Evolutionary conservation across 2,888 invertebrate species (phyloP).

Genomic region (Neria commutata): DNA sequence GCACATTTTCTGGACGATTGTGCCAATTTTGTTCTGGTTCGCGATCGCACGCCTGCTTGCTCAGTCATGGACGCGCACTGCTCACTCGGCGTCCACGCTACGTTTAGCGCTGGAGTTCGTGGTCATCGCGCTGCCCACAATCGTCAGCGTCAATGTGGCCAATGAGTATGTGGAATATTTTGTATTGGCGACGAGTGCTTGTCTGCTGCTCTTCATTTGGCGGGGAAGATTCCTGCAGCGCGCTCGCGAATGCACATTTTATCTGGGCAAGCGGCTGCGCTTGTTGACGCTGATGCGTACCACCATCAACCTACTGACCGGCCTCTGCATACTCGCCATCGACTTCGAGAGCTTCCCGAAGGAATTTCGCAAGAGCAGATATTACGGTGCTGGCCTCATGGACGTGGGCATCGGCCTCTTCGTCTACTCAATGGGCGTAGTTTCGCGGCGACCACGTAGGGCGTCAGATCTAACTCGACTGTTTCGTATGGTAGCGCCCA

Average conservation of each 20-base stretch:
- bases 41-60: slow-evolving; percentile 34
- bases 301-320: slow-evolving; percentile 74
- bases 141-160: slow-evolving; percentile 66
- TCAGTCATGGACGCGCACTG: not conserved
- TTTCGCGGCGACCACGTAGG: slow-evolving; percentile 65
- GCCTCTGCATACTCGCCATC: slow-evolving; percentile 87
- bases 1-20: slow-evolving; percentile 38
- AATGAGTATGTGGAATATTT: slow-evolving; percentile 54
- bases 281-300: slow-evolving; percentile 74
- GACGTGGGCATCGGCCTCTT: slow-evolving; percentile 94
- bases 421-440: slow-evolving; percentile 79
- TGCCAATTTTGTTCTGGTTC: slow-evolving; percentile 40
- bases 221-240: slow-evolving; percentile 22
- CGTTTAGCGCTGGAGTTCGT: slow-evolving; percentile 65
- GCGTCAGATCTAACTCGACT: slow-evolving; percentile 39
- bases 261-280: slow-evolving; percentile 46
- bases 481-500: slow-evolving; percentile 54
- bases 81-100: slow-evolving; percentile 9
- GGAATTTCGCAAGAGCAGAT: slow-evolving; percentile 85
- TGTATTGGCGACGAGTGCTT: slow-evolving; percentile 22
- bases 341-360: slow-evolving; percentile 90
- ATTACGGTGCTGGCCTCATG: slow-evolving; percentile 88
- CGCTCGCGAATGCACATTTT: slow-evolving; percentile 34
- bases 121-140: slow-evolving; percentile 65
- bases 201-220: slow-evolving; percentile 21